Base-by-base conservation (phyloP, 2,888 invertebrate species). In the Empis livida region DNA sequence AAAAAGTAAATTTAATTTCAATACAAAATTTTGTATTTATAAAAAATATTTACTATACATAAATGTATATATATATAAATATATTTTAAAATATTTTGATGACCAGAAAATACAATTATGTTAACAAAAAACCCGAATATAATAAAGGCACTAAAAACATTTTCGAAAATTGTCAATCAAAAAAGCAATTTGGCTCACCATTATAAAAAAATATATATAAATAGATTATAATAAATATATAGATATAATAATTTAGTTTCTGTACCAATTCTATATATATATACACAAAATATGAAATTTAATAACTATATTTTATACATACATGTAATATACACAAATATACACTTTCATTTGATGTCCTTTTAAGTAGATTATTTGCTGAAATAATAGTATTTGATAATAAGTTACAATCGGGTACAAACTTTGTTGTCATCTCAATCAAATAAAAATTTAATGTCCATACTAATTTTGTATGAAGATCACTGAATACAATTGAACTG, bases 361-460 rank as follows among this genome's bases (percentile, higher is more conserved):
- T 60, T 51, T 70, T 68, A 38, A 75, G 65, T 52, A 75, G 63
- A 49, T 70, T 70, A 55, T 76, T 72, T 27, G 77, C 78, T 42
- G 74, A 65, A 57, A 77, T 75, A 53, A 81, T 66, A 41, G 78
- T 73, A 47, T 73, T 74, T 16, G 73, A 70, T 47, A 76, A 68
- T 58, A 77, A 71, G 65, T 77, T 75, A 41, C 73, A 68, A 53
- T 78, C 78, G 45, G 76, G 69, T 53, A 77, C 77, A 46, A 73
- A 71, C 59, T 83, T 81, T 52, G 80, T 78, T 32, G 82, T 71
- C 61, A 80, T 79, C 67, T 88, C 87, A 57, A 86, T 72, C 50
- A 88, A 68, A 65, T 81, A 84, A 67, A 86, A 86, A 44, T 81
- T 78, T 43, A 84, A 66, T 27, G 84, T 77, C 84, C 86, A 87